A percentile compares a stretch with the other conserved stretches of the same genome.
Conservation (phyloP, 2,888 invertebrate genomes). For the Magallana nippona region DNA sequence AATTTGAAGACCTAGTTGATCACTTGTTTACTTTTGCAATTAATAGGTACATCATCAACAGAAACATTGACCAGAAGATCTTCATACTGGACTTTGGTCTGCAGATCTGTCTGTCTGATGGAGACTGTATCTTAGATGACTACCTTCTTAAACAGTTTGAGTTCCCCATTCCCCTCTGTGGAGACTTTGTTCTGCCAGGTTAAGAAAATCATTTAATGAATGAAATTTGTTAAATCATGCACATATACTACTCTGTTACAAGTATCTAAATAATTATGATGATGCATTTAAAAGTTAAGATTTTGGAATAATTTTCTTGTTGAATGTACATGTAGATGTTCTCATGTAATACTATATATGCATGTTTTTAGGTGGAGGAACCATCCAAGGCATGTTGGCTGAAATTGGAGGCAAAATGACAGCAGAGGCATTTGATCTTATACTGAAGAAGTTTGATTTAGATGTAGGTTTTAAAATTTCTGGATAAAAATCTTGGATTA, state of each 20-base stretch:
- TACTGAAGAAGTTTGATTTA: slow-evolving; percentile 41
- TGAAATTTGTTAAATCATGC: background rate
- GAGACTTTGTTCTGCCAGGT: slow-evolving; percentile 51
- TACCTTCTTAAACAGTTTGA: slow-evolving; percentile 45
- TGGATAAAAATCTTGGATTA: background rate
- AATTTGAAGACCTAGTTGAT: too few relatives aligned
- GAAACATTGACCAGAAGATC: slow-evolving; percentile 47
- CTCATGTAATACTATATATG: background rate
- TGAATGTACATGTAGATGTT: background rate
- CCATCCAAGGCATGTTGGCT: slow-evolving; percentile 38
- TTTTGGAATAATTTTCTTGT: background rate
- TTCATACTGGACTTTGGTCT: slow-evolving; percentile 53
- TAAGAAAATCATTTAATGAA: background rate
- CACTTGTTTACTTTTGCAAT: background rate
- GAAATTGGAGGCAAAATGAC: slow-evolving; percentile 46
- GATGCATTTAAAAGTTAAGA: background rate
- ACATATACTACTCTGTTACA: background rate
- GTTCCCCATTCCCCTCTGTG: slow-evolving; percentile 54
- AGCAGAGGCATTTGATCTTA: slow-evolving; percentile 45
- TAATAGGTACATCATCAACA: slow-evolving; percentile 50
- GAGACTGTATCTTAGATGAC: slow-evolving; percentile 46
- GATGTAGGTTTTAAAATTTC: slow-evolving; percentile 42
- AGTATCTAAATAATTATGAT: too few relatives aligned
- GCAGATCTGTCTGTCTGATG: slow-evolving; percentile 49
- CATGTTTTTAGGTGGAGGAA: slow-evolving; percentile 38